Conservation (phyloP, 2,113 vertebrate genomes). For the Australoheros scitulus region DNA sequence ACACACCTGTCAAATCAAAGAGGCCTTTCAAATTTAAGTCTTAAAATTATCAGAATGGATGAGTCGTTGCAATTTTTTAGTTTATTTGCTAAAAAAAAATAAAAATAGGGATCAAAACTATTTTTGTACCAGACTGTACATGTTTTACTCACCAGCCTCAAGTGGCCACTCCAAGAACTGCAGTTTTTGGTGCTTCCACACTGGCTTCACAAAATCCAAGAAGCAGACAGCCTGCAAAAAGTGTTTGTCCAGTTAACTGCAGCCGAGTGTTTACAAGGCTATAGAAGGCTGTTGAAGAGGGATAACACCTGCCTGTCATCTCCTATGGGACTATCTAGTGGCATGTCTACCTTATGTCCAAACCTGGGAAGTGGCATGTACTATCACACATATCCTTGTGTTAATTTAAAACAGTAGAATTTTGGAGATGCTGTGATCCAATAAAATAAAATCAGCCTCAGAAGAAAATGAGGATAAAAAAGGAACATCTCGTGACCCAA, state of each 20-base stretch:
- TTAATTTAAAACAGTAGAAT: not conserved
- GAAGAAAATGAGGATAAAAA: not conserved
- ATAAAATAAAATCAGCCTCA: not conserved
- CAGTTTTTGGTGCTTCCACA: not conserved
- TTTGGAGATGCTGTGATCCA: not conserved
- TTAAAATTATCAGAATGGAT: not conserved
- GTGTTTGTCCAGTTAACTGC: not conserved
- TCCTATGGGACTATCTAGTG: not conserved
- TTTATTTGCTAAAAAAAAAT: not conserved
- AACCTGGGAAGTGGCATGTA: not conserved
- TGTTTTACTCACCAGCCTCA: not conserved
- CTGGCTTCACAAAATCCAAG: not conserved
- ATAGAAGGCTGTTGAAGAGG: no score
- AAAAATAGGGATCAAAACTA: not conserved
- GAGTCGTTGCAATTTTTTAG: not conserved
- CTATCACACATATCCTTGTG: not conserved
- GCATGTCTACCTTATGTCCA: not conserved
- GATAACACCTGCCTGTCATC: no score
- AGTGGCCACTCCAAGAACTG: not conserved
- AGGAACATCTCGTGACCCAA: not conserved
- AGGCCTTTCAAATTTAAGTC: not conserved
- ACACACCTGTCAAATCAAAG: not conserved
- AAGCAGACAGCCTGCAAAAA: not conserved
- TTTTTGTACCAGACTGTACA: not conserved
- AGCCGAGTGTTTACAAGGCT: not conserved